Conservation (phyloP, 2,797 vertebrate genomes). For the Xyrichtys novacula region DNA sequence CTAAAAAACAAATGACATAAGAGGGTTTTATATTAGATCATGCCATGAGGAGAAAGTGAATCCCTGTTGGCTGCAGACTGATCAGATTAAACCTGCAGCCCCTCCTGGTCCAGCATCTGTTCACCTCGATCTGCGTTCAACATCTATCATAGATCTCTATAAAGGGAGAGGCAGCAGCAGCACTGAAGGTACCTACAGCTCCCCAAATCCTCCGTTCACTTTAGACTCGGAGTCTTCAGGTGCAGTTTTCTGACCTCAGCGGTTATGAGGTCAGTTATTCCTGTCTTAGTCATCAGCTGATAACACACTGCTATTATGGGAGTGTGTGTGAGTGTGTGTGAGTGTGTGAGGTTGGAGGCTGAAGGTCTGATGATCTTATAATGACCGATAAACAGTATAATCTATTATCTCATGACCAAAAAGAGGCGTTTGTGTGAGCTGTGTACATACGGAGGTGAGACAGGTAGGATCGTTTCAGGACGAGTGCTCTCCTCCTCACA, state of each 20-base stretch:
- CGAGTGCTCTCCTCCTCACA: constrained; percentile 7
- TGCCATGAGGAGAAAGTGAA: background rate
- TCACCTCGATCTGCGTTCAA: constrained; percentile 21
- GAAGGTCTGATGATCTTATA: constrained; percentile 65
- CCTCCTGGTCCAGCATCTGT: constrained; percentile 33
- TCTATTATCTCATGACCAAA: constrained; percentile 67
- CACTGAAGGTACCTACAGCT: constrained; percentile 21
- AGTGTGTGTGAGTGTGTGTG: constrained; percentile 15
- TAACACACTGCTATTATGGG: constrained; percentile 64
- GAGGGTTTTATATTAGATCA: constrained; percentile 16
- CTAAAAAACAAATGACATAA: background rate
- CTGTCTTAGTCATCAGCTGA: constrained; percentile 67
- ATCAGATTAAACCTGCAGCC: constrained; percentile 39
- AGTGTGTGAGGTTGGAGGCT: constrained; percentile 24
- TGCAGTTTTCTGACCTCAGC: constrained; percentile 51
- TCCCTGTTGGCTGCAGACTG: constrained; percentile 29
- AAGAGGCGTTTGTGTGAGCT: constrained; percentile 51
- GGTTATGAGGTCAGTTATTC: constrained; percentile 62
- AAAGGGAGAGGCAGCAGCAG: constrained; percentile 22
- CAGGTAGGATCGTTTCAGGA: constrained; percentile 25
- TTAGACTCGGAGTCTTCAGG: constrained; percentile 39
- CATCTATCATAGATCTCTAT: constrained; percentile 17
- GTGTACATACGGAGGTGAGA: constrained; percentile 43
- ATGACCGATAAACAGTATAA: constrained; percentile 71
- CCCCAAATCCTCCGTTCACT: constrained; percentile 50